Evolutionary conservation across 2,113 vertebrate species (phyloP).

Genomic region (Rattus rattus): DNA sequence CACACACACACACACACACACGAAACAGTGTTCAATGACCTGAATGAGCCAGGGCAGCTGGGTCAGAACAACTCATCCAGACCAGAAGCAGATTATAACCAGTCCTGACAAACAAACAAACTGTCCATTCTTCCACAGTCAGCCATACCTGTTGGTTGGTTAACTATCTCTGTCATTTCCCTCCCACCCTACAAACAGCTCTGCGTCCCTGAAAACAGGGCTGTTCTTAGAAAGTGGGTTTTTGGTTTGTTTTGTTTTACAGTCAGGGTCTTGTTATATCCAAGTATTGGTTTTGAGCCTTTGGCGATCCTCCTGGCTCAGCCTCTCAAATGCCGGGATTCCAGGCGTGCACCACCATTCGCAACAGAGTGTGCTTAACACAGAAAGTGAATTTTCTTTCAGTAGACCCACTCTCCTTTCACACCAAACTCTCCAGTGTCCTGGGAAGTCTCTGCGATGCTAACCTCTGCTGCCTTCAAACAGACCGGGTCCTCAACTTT

Average conservation of each 20-base stretch:
- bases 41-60: neutral
- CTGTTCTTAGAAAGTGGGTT: neutral
- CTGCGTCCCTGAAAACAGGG: neutral
- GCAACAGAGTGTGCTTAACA: neutral
- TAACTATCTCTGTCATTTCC: neutral
- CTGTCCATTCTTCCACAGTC: neutral
- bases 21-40: slow-evolving; percentile 48
- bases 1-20: no score
- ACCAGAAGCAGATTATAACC: neutral
- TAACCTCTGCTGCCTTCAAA: neutral
- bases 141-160: neutral
- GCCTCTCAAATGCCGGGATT: neutral
- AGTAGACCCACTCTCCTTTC: neutral
- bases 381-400: neutral
- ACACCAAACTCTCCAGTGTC: no score
- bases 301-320: neutral
- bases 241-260: neutral
- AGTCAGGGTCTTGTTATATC: neutral
- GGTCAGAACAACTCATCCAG: slow-evolving; percentile 50
- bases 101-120: slow-evolving; percentile 15
- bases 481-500: neutral
- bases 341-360: neutral
- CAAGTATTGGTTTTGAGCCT: neutral
- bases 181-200: neutral
- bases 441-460: neutral